Base-by-base conservation (phyloP, 1,140 invertebrate genomes). In the Heliothis virescens region DNA sequence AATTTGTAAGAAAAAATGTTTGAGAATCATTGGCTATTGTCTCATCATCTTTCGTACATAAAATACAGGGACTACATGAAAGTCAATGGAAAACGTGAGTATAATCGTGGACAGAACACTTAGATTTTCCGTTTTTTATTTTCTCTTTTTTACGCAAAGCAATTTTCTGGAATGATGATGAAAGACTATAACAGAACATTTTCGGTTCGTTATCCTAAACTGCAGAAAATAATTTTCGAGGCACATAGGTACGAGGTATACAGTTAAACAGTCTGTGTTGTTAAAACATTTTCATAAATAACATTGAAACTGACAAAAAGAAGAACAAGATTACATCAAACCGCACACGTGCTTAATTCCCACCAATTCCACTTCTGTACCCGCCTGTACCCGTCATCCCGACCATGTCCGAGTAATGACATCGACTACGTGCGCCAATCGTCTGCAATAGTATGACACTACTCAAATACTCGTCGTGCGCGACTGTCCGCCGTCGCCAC, bases 61-160 rank as follows among this genome's bases (percentile, higher is more conserved):
- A 77, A 67, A 63, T 41, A 53, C 74, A 41, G 52, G 63, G 75
- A 77, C 75, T 67, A 67, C 52, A 88, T 85, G 88, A 86, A 85
- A 88, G 80, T 87, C 90, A 86, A 90, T 91, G 86, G 83, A 89
- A 91, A 89, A 90, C 90, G 90, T 91, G 89, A 91, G 89, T 91
- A 90, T 87, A 88, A 75, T 86, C 82, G 29, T 62, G 13, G 18
- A 71, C 60, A 83, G 71, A 86, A 86, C 57, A 29, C 9, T 71
- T 79, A 41, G 34, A 7, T 52, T 5, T 3, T 12, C 9, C 0
- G 50, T 13, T 48, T 48, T 63, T 63, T 41, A 0, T 55, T 57
- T 57, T 57, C 3, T 18, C n/a, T 16, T 16, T 9, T 41, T n/a
- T n/a, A 2, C 15, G 15, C 52, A 18, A 55, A 55, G 9, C 53